A percentile compares a stretch with the other conserved stretches of the same genome.
Conservation (phyloP, 2,888 invertebrate genomes). For the Capitulum mitella region DNA sequence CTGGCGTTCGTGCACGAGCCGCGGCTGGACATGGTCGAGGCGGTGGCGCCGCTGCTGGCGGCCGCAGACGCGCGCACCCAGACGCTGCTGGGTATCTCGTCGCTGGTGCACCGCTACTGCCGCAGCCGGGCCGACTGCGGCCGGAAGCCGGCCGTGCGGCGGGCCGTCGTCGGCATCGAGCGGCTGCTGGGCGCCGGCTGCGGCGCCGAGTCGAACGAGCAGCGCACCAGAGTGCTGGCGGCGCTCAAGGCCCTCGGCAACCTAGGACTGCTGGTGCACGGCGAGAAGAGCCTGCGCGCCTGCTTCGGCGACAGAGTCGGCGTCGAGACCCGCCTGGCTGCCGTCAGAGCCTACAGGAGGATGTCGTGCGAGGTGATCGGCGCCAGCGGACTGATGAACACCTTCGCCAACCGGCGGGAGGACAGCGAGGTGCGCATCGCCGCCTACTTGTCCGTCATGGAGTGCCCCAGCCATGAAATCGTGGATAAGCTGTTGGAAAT, state of each 20-base stretch:
- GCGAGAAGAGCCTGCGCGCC: slow-evolving; percentile 54
- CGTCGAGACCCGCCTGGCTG: slow-evolving; percentile 65
- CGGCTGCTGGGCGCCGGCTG: slow-evolving; percentile 40
- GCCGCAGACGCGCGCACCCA: slow-evolving; percentile 49
- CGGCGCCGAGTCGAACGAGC: slow-evolving; percentile 32
- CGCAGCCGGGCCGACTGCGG: slow-evolving; percentile 45
- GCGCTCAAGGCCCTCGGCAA: slow-evolving; percentile 82
- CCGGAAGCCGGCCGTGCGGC: slow-evolving; percentile 40
- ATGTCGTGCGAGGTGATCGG: slow-evolving; percentile 43
- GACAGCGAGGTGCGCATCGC: slow-evolving; percentile 79
- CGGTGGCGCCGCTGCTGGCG: slow-evolving; percentile 43
- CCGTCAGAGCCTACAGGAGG: slow-evolving; percentile 60
- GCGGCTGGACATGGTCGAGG: slow-evolving; percentile 44
- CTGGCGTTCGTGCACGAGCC: slow-evolving; percentile 64
- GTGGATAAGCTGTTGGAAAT: slow-evolving; percentile 64
- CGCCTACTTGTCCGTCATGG: slow-evolving; percentile 81
- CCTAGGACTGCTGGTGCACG: slow-evolving; percentile 61
- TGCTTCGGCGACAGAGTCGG: slow-evolving; percentile 58
- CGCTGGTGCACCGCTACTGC: slow-evolving; percentile 64
- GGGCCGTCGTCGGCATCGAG: slow-evolving; percentile 41
- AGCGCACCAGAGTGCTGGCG: slow-evolving; percentile 53
- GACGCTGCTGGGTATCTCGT: slow-evolving; percentile 58
- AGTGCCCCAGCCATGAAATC: slow-evolving; percentile 71
- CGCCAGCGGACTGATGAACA: slow-evolving; percentile 46
- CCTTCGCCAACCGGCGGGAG: slow-evolving; percentile 60